These are phyloP conservation scores for Subacronicta megacephala DNA, from an alignment of 2,888 invertebrate genomes.

Conservation along the genomic window DNA sequence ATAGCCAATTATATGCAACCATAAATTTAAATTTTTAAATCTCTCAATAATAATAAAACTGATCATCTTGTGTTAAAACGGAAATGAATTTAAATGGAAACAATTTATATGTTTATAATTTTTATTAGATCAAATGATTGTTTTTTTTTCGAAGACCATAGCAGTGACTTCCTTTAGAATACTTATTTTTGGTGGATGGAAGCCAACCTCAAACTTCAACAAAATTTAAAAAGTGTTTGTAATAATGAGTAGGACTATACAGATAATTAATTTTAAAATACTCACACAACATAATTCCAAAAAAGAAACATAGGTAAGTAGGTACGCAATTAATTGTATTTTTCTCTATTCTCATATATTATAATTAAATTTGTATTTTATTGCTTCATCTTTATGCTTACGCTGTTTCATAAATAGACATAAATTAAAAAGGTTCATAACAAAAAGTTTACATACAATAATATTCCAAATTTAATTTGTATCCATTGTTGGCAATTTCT, in stretches of 20 bases:
- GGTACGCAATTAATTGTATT: background rate
- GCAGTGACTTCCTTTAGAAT: no score
- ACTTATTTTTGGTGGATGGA: no score
- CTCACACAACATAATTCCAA: no score
- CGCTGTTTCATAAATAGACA: background rate
- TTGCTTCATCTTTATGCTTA: background rate
- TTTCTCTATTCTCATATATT: background rate
- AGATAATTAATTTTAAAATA: no score
- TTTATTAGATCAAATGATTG: no score
- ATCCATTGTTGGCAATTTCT: conserved; percentile 3
- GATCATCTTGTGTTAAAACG: conserved; percentile 1
- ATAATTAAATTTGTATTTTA: background rate
- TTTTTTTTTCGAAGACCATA: no score
- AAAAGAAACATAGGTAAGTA: no score
- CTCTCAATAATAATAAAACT: conserved; percentile 25
- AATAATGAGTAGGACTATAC: no score
- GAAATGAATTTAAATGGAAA: conserved; percentile 2
- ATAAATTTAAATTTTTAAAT: conserved; percentile 48
- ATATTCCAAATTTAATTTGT: conserved; percentile 6
- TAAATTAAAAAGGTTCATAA: background rate
- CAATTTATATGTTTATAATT: conserved; percentile 13
- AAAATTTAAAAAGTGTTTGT: no score
- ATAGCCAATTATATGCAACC: conserved; percentile 36
- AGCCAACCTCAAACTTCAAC: no score
- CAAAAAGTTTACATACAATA: conserved; percentile 3